phyloP scores from a whole-genome alignment of 30 jellyfish, hydroid and myxozoan genomes.

The Hydractinia symbiolongicarpus region DNA sequence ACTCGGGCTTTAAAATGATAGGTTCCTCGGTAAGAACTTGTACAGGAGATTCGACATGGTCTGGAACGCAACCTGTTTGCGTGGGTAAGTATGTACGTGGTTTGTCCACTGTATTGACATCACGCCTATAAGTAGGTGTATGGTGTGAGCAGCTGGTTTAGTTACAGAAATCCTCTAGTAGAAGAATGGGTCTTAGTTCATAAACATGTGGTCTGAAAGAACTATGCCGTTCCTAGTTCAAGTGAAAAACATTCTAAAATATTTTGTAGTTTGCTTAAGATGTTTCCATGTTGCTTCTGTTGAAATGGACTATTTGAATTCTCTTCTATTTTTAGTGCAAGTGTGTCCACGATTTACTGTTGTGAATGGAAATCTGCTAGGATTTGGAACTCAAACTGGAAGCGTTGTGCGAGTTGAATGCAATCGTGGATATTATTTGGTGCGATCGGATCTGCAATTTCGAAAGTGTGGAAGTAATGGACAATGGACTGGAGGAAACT shows the following conservation, averaged over 20 bases:
- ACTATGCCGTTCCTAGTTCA: too few relatives aligned
- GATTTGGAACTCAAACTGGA: slow-evolving; percentile 53
- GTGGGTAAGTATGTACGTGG: slow-evolving; percentile 37
- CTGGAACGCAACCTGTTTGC: slow-evolving; percentile 65
- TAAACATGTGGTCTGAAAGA: too few relatives aligned
- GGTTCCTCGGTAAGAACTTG: slow-evolving; percentile 67
- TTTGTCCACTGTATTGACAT: not conserved
- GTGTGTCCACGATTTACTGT: slow-evolving; percentile 32
- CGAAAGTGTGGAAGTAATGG: slow-evolving; percentile 75
- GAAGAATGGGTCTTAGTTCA: too few relatives aligned
- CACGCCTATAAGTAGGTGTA: too few relatives aligned
- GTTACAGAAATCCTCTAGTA: too few relatives aligned
- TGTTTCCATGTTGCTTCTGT: not conserved
- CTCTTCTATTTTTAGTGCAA: slow-evolving; percentile 3
- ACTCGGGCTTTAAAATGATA: slow-evolving; percentile 39
- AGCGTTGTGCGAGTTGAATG: slow-evolving; percentile 75
- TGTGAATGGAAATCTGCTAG: slow-evolving; percentile 57
- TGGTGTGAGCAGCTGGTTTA: too few relatives aligned
- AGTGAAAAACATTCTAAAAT: too few relatives aligned
- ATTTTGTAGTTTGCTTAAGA: not conserved
- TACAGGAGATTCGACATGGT: slow-evolving; percentile 56
- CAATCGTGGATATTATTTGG: slow-evolving; percentile 62
- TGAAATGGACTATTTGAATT: not conserved
- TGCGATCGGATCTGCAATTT: slow-evolving; percentile 37
- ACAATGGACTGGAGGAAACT: slow-evolving; percentile 85